These are phyloP conservation scores for Acrobasis consociella DNA, from an alignment of 2,888 invertebrate species.

Conservation along the genomic window DNA sequence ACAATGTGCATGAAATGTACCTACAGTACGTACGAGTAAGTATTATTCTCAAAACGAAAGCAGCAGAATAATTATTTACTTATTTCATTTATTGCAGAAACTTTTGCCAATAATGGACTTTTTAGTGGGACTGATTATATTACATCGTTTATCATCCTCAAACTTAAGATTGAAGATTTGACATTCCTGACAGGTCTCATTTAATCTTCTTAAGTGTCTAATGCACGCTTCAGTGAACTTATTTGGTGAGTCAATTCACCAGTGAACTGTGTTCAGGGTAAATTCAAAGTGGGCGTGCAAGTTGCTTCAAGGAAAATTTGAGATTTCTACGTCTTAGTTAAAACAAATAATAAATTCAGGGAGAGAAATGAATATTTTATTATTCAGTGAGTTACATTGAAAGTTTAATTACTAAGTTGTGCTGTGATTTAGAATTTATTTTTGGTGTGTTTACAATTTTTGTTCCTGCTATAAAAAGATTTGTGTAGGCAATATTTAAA, in stretches of 20 bases:
- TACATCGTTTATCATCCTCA: constrained; percentile 59
- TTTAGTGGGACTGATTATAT: constrained; percentile 56
- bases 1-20: neutral
- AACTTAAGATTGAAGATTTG: constrained; percentile 63
- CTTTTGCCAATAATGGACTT: constrained; percentile 51
- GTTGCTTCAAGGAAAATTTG: constrained; percentile 29
- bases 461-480: no score
- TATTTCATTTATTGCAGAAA: constrained; percentile 31
- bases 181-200: constrained; percentile 61
- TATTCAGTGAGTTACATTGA: neutral
- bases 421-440: neutral
- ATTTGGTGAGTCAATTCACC: constrained; percentile 39
- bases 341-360: constrained; percentile 17
- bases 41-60: neutral
- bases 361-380: constrained; percentile 14
- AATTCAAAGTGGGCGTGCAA: constrained; percentile 29
- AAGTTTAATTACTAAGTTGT: constrained; percentile 2
- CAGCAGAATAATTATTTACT: no score
- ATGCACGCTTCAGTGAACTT: constrained; percentile 53
- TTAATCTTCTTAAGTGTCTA: constrained; percentile 62
- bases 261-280: constrained; percentile 28
- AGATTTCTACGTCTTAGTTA: neutral
- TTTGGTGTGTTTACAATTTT: neutral
- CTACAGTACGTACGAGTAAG: neutral
- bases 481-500: no score